These are phyloP conservation scores for Aplidium turbinatum DNA, from an alignment of 23 tunicate species.

Conservation along the genomic window DNA sequence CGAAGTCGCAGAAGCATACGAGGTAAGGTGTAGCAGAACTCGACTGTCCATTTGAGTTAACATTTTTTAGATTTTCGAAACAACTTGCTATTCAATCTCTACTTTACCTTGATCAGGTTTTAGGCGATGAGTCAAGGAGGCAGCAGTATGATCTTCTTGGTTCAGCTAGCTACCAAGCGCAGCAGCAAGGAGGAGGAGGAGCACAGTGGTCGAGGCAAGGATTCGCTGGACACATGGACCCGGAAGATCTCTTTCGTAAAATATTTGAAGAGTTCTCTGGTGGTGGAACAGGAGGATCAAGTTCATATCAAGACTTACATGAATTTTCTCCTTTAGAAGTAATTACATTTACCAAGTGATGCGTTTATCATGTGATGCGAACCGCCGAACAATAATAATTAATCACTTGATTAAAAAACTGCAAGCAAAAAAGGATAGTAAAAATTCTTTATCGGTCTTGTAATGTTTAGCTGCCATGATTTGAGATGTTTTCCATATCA, in stretches of 20 bases:
- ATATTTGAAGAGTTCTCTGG: constrained; percentile 88
- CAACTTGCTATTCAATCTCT: no score
- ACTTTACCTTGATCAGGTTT: constrained; percentile 31
- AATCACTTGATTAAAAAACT: no score
- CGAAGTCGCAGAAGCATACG: constrained; percentile 97
- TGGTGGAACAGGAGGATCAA: constrained; percentile 32
- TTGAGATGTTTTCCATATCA: no score
- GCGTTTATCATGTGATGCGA: no score
- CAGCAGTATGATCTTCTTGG: constrained; percentile 91
- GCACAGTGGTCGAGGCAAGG: constrained; percentile 34
- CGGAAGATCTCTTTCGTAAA: constrained; percentile 91
- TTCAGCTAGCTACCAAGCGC: constrained; percentile 37
- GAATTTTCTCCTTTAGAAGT: constrained; percentile 88
- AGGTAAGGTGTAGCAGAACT: no score
- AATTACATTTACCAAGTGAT: no score
- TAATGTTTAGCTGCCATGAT: no score
- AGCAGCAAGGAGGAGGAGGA: constrained; percentile 63
- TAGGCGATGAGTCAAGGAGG: constrained; percentile 71
- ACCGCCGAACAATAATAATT: no score
- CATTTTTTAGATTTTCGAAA: no score
- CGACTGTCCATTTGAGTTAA: no score
- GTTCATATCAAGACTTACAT: constrained; percentile 57
- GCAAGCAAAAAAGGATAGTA: no score
- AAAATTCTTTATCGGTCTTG: no score
- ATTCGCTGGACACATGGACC: constrained; percentile 69